Evolutionary conservation across 2,888 invertebrate genomes (phyloP), one percentile per base, ranked within the genome.

Genomic region (Drosophila neonasuta): DNA sequence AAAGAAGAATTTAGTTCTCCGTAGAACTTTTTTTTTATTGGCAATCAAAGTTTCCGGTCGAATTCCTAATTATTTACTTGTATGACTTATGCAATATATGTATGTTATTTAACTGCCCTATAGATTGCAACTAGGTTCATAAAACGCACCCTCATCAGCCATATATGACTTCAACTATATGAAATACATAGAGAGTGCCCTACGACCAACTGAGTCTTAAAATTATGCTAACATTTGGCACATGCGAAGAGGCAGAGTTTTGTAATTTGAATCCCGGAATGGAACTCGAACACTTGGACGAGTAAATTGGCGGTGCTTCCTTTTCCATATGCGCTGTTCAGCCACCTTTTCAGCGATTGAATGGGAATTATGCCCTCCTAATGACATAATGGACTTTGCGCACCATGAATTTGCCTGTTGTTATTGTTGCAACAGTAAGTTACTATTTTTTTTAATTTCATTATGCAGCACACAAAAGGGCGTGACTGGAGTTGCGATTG

Each of bases 381-480:
- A 88, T 86, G 85, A 79, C 79, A 88, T 86, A 88, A 86, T 88
- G 88, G 76, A 72, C 75, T 81, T 71, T 80, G 50, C 84, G 80
- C 65, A 74, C 54, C 81, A 68, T 72, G 81, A 68, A 79, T 72
- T 71, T 46, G 57, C 45, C 52, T 61, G 65, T 17, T 41, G 36
- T 30, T 39, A 11, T 29, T 17, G 46, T 45, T 52, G 87, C 86
- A 87, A 88, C 83, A 81, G 89, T 89, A 86, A 88, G 89, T 86
- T 88, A 86, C 36, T 6, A 36, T 36, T 36, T 36, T 36, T 89
- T 86, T 87, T 88, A 88, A 88, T 88, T 89, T 89, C 89, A 89
- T 88, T 88, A 88, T 80, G 79, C 73, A 63, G 77, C 80, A 89
- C 88, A 89, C 36, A 36, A 36, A 88, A 76, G 87, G 88, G 87